These are phyloP conservation scores for Amaurobius ferox DNA, from an alignment of 2,888 invertebrate genomes.

Conservation along the genomic window DNA sequence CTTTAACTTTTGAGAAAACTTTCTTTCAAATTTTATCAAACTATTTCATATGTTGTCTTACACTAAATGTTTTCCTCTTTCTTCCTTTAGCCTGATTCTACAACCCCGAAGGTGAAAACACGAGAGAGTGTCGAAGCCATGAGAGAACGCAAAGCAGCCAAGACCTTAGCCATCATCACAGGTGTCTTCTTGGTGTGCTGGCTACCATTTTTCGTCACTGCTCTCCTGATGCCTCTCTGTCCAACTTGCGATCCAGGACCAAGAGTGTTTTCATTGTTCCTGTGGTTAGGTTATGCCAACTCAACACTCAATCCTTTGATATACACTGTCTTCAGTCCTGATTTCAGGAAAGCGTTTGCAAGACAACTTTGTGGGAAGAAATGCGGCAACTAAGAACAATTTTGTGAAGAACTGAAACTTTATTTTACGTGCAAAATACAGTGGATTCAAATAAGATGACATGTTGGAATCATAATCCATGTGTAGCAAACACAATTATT, in stretches of 20 bases:
- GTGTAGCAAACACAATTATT: too few species aligned
- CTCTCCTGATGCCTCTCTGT: constrained; percentile 89
- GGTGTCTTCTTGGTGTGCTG: constrained; percentile 86
- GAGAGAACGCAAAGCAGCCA: constrained; percentile 77
- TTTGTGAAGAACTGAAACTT: too few species aligned
- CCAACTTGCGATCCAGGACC: constrained; percentile 82
- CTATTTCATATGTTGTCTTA: too few species aligned
- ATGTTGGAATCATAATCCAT: too few species aligned
- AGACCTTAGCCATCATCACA: constrained; percentile 77
- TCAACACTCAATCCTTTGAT: constrained; percentile 90
- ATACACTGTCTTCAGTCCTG: constrained; percentile 87
- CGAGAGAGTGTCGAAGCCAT: constrained; percentile 76
- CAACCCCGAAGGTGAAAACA: constrained; percentile 14
- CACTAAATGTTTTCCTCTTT: background rate
- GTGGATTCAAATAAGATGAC: too few species aligned
- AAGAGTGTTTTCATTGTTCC: constrained; percentile 85
- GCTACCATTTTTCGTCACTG: constrained; percentile 95
- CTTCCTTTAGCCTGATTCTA: constrained; percentile 23
- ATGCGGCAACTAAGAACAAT: background rate
- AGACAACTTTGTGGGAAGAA: constrained; percentile 75
- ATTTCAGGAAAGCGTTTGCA: constrained; percentile 92
- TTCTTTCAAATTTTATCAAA: too few species aligned
- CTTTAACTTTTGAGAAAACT: too few species aligned
- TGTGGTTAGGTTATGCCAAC: constrained; percentile 95
- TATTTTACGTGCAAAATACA: too few species aligned